Conservation (phyloP, 2,888 invertebrate species). For the Tetheella fluctuosa region DNA sequence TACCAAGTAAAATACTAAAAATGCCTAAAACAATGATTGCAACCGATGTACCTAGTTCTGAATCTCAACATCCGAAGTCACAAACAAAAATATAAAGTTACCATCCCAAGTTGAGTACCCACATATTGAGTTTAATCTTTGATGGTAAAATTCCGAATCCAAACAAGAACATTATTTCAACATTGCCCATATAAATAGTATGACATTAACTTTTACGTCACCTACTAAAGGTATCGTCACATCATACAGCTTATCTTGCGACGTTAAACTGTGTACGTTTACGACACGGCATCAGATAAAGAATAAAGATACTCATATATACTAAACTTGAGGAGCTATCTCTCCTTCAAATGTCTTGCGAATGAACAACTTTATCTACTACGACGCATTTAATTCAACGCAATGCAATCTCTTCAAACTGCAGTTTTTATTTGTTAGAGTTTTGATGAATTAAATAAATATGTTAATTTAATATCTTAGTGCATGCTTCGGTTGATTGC, state of each 20-base stretch:
- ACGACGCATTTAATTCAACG: too few relatives aligned
- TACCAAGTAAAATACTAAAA: too few relatives aligned
- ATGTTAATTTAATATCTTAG: too few relatives aligned
- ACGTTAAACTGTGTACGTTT: conserved; percentile 1
- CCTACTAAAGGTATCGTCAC: conserved; percentile 4
- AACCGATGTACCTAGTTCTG: not conserved
- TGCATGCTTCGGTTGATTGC: too few relatives aligned
- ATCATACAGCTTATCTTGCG: conserved; percentile 1
- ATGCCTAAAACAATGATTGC: too few relatives aligned
- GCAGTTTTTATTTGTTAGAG: too few relatives aligned
- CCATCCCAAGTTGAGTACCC: not conserved
- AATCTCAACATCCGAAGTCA: not conserved
- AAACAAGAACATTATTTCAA: conserved; percentile 4
- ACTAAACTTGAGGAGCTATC: not conserved
- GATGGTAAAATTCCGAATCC: not conserved
- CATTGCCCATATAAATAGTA: conserved; percentile 2
- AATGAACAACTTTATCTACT: not conserved
- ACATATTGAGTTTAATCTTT: not conserved
- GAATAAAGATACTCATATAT: conserved; percentile 6
- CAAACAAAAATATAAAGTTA: conserved; percentile 6
- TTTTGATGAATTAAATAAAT: too few relatives aligned
- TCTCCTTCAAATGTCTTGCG: not conserved
- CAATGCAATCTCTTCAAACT: too few relatives aligned
- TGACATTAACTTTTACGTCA: not conserved
- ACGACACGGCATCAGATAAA: conserved; percentile 1